Evolutionary conservation across 2,888 invertebrate species (phyloP), one percentile per base, ranked within the genome.

Genomic region (Pharmacophagus antenor): DNA sequence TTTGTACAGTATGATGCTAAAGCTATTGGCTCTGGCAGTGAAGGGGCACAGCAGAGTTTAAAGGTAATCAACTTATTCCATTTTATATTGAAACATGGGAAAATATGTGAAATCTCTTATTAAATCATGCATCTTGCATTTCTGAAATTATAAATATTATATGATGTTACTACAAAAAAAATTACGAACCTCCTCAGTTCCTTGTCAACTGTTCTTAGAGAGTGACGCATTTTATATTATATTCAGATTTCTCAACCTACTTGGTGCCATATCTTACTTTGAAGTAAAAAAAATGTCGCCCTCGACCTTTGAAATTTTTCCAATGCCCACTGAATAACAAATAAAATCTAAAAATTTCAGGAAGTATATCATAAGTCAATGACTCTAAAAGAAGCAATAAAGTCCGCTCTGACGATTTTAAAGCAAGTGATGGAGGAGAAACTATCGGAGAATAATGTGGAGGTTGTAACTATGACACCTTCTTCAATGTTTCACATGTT

Each of bases 341-440:
- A 49, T 52, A 27, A 25, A 25, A 21, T 37, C 18, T 25, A 8
- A 27, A 37, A 21, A 53, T 68, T 56, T 3, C 90, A 94, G 86
- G 95, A 95, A 73, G 92, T 93, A 15, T 95, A 92, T 70, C 94
- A 94, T 70, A 92, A 97, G 91, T 96, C 97, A 21, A 98, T 99
- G 96, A 97, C 96, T 0, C 84, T 99, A 54, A 94, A 95, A 66
- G 99, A 99, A 89, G 99, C 99, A 0, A 95, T 97, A 64, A 97
- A 97, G 76, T 91, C 96, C 15, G 95, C 98, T 0, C 91, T 99
- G 57, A 97, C 96, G 12, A 99, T 99, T 72, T 91, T 99, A 21
- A 99, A 99, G 83, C 99, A 99, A 88, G 99, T 99, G 0, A 99
- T 99, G 99, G 99, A 99, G 81, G 99, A 99, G 83, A 99, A 99